Base-by-base conservation (phyloP, 2,888 invertebrate species). In the Auanema freiburgensis region DNA sequence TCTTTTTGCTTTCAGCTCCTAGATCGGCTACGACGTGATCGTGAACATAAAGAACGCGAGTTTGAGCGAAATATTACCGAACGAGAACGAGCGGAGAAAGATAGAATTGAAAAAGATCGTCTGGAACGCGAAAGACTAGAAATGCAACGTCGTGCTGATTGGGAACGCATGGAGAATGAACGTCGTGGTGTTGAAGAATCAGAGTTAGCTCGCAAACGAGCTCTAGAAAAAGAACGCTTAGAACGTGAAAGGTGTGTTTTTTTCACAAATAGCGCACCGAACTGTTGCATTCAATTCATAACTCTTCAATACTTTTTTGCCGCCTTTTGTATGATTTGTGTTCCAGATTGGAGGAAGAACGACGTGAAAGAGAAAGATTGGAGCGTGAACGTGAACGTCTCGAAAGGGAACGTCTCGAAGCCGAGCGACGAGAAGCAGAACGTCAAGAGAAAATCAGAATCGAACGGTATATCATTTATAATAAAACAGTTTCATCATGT, bases 131-230 rank as follows among this genome's bases (percentile, higher is more conserved):
- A 77, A 52, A 62, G 68, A 16, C 66, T 65, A 21, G 76, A 75
- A 57, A 69, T 67, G 62, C 58, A 55, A 11, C 58, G 75, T 23
- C 59, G 78, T 6, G 68, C 66, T 6, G 80, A 82, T 58, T 81
- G 81, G 81, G 81, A 81, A 53, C 71, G 77, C 44, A 61, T 77
- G n/a, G 81, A 81, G 56, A 61, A 68, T 8, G 73, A 78, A 23
- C 63, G 77, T n/a, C 25, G 74, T 12, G 67, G 61, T 14, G 63
- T 72, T 8, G 81, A 81, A 62, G 74, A 76, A 57, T 67, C 63
- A 1, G 76, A 74, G 23, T 51, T 72, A 0, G 70, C 68, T 10
- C 63, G 70, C 21, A 66, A 62, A 41, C 58, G 72, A 33, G 66
- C 66, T 54, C 57, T 71, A 2, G 76, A 76, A 53, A 61, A 68